Evolutionary conservation across 2,797 vertebrate genomes (phyloP), one percentile per base, ranked within the genome.

Genomic region (Craterocephalus amniculus): DNA sequence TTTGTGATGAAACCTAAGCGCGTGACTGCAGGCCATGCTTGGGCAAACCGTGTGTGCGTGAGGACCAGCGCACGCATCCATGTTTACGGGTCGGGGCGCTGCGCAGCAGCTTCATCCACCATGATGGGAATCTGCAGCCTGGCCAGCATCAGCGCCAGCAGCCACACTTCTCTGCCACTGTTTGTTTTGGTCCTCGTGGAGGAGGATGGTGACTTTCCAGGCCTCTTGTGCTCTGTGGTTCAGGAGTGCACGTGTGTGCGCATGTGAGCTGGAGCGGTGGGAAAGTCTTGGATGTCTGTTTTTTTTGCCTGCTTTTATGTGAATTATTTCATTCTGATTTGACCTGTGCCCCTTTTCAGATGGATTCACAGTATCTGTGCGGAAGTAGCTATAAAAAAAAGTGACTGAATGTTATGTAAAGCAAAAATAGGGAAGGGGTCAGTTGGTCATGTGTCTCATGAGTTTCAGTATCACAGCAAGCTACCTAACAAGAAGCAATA

Each of bases 141-240:
- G 27, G 54, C 68, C 68, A 49, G 66, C 68, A 55, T 60, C 58
- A 34, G 56, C 11, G 74, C 70, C 71, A 72, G 80, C 79, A 56
- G 81, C 66, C 76, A 58, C 71, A 32, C 70, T 83, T 6, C 35
- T 66, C 74, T 51, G 64, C 70, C 63, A 32, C 48, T 63, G 76
- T 80, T 89, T 88, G 81, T 85, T 85, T 89, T 79, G 80, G 67
- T 86, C 66, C 38, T 74, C 2, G 1, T 63, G 65, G 63, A 83
- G 55, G 71, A 76, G 34, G 67, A 58, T 43, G 20, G 36, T 29
- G 14, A 45, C 35, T 73, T 73, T 62, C 61, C 1, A 32, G 57
- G 57, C 48, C 51, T 58, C 72, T 12, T 66, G 69, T 68, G 63
- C 59, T 74, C 70, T 54, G 67, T 55, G 83, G 63, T 54, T 74